These are phyloP conservation scores for Nibea coibor DNA, from an alignment of 2,113 vertebrate genomes.

Conservation along the genomic window DNA sequence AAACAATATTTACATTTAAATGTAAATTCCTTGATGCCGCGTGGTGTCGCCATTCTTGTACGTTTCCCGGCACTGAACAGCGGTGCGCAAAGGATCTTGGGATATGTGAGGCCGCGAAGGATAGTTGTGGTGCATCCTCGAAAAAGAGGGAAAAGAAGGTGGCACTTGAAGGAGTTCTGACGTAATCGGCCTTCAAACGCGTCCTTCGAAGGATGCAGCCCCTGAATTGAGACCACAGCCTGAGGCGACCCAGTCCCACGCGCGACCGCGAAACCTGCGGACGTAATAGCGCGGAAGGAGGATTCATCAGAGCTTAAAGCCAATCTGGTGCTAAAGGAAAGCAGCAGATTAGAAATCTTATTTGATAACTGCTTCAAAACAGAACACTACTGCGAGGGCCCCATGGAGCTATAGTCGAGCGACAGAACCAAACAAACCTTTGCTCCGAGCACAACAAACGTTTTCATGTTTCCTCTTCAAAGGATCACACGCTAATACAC, in stretches of 20 bases:
- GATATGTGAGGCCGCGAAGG: no score
- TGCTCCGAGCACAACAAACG: constrained; percentile 61
- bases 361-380: constrained; percentile 61
- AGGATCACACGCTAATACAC: constrained; percentile 58
- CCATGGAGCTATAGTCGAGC: constrained; percentile 46
- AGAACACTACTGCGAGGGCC: constrained; percentile 33
- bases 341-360: constrained; percentile 51
- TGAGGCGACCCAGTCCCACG: constrained; percentile 19
- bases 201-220: no score
- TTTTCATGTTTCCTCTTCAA: constrained; percentile 70
- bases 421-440: constrained; percentile 63
- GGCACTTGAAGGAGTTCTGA: no score
- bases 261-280: background rate
- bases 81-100: no score
- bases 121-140: no score
- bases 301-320: constrained; percentile 37
- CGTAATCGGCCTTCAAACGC: no score
- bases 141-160: no score
- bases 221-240: no score
- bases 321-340: constrained; percentile 54
- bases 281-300: constrained; percentile 25
- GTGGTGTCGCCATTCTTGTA: no score
- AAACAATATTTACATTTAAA: no score
- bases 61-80: no score
- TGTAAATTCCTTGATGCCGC: no score